These are phyloP conservation scores for Pardosa pseudoannulata DNA, from an alignment of 2,888 invertebrate species.

Conservation along the genomic window DNA sequence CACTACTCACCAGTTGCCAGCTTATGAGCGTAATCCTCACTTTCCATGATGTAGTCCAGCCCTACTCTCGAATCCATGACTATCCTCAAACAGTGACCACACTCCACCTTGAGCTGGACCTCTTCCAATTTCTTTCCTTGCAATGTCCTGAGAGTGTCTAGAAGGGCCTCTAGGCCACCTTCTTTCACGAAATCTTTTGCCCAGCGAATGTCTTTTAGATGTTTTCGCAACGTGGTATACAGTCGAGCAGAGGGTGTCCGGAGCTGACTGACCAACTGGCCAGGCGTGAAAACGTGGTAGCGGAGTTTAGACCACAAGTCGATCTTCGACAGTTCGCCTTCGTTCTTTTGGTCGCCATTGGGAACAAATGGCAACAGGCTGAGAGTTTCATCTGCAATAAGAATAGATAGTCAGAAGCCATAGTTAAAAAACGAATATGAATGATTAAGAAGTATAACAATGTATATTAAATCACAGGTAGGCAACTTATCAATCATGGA, in stretches of 20 bases:
- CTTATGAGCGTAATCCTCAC: constrained; percentile 77
- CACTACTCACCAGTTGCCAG: constrained; percentile 77
- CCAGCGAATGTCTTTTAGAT: constrained; percentile 47
- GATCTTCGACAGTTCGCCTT: not conserved
- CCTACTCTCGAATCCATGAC: constrained; percentile 79
- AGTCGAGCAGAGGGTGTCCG: constrained; percentile 32
- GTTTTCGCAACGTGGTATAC: constrained; percentile 32
- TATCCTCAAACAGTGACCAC: constrained; percentile 78
- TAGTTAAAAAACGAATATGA: no score
- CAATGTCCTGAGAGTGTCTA: constrained; percentile 49
- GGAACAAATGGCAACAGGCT: not conserved
- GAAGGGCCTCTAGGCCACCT: constrained; percentile 52
- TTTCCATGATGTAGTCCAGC: constrained; percentile 78
- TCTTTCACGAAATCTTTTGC: constrained; percentile 48
- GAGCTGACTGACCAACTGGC: constrained; percentile 38
- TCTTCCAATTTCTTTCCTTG: constrained; percentile 32
- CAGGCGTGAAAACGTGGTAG: constrained; percentile 19
- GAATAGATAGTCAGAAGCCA: not conserved
- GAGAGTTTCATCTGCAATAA: not conserved
- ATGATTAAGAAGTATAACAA: no score
- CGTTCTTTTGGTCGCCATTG: not conserved
- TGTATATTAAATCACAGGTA: no score
- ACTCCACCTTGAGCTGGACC: constrained; percentile 76
- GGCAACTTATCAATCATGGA: no score
- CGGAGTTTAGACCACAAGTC: not conserved